phyloP scores from a whole-genome alignment of 2,797 vertebrate species.

The Malurus leucopterus region DNA sequence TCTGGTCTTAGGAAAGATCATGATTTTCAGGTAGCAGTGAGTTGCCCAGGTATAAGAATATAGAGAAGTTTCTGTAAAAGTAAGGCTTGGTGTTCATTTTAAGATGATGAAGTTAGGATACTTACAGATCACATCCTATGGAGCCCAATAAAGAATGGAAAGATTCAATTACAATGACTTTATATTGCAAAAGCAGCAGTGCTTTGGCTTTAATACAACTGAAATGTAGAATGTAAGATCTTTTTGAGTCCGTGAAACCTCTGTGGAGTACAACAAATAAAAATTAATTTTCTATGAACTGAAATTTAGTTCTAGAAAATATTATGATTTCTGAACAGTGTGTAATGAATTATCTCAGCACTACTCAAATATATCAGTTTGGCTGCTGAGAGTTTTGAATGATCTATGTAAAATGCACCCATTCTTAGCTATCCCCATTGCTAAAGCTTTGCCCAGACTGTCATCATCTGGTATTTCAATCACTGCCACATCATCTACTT shows the following conservation, averaged over 20 bases:
- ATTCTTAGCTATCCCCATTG: neutral
- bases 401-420: neutral
- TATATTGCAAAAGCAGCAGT: conserved; percentile 5
- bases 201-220: neutral
- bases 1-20: neutral
- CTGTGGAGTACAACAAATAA: neutral
- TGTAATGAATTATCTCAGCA: neutral
- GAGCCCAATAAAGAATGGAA: neutral
- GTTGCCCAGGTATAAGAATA: neutral
- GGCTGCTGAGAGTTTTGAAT: neutral
- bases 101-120: neutral
- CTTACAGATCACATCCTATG: neutral
- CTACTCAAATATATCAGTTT: neutral
- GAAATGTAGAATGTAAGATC: neutral
- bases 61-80: neutral
- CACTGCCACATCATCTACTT: neutral
- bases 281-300: neutral
- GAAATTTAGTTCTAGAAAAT: neutral
- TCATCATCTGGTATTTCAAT: conserved; percentile 8
- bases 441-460: conserved; percentile 8
- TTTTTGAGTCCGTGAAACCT: conserved; percentile 16
- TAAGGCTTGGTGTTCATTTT: neutral
- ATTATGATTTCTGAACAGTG: neutral
- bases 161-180: conserved; percentile 1
- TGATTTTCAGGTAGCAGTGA: neutral